Percentiles rank a stretch among this genome's conserved stretches.
Conservation (phyloP, 2,113 vertebrate species). For the Vicugna pacos region DNA sequence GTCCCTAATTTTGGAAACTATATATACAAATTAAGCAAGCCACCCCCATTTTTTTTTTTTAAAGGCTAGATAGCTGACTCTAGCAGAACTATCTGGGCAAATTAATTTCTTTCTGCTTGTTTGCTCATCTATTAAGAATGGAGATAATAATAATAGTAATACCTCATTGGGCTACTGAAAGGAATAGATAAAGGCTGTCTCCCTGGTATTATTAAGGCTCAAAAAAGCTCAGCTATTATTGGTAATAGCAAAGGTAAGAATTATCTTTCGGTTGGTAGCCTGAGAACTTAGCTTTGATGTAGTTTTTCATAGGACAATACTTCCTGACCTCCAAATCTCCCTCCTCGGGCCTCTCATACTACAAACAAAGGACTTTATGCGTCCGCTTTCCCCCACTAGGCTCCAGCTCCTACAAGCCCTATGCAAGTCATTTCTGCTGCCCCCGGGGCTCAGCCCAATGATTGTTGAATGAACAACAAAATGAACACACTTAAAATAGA, state of each 20-base stretch:
- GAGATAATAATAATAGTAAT: not conserved
- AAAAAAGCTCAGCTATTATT: not conserved
- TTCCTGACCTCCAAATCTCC: not conserved
- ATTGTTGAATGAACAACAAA: constrained; percentile 35
- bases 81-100: not conserved
- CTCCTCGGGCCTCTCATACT: not conserved
- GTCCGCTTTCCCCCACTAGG: not conserved
- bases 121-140: not conserved
- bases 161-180: not conserved
- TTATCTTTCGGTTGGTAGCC: not conserved
- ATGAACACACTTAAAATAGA: constrained; percentile 47
- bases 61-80: not conserved
- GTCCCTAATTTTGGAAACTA: not conserved
- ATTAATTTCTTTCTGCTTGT: constrained; percentile 3
- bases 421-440: not conserved
- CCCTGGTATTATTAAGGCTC: not conserved
- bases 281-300: not conserved
- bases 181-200: constrained; percentile 23
- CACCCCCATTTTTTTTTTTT: not conserved
- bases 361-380: not conserved
- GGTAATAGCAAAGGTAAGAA: constrained; percentile 18
- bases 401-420: not conserved
- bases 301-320: constrained; percentile 11
- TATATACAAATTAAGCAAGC: not conserved
- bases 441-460: not conserved